Evolutionary conservation across 2,797 vertebrate genomes (phyloP).

Genomic region (Phoeniculus purpureus): DNA sequence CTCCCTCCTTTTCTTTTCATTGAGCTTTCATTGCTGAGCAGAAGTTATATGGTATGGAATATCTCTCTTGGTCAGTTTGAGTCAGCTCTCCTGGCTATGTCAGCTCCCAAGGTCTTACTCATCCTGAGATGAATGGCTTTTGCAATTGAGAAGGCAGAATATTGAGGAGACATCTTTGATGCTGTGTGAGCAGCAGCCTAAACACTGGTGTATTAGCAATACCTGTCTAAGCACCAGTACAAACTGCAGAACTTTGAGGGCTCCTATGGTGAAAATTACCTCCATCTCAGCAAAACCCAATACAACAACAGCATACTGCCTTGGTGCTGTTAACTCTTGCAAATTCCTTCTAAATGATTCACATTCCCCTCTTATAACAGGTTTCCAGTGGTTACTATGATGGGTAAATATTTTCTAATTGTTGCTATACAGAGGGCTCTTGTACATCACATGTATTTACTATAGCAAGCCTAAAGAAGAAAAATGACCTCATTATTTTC

Average conservation of each 20-base stretch:
- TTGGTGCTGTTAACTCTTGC: not conserved
- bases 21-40: not conserved
- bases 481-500: not conserved
- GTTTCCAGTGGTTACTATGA: conserved; percentile 1
- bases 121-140: rapidly evolving
- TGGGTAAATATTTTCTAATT: conserved; percentile 11
- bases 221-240: not conserved
- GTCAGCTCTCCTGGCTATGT: too few relatives aligned
- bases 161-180: not conserved
- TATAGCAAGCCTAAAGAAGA: not conserved
- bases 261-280: not conserved
- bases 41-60: not conserved
- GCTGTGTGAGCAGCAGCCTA: not conserved
- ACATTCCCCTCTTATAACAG: not conserved
- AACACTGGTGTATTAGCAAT: not conserved
- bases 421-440: not conserved
- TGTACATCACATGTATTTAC: not conserved
- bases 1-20: not conserved
- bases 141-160: too few relatives aligned
- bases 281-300: not conserved
- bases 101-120: not conserved
- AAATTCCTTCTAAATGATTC: not conserved
- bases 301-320: not conserved
- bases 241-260: not conserved
- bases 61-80: too few relatives aligned